phyloP scores from a whole-genome alignment of 2,888 invertebrate species.

The Criorhina ranunculi region DNA sequence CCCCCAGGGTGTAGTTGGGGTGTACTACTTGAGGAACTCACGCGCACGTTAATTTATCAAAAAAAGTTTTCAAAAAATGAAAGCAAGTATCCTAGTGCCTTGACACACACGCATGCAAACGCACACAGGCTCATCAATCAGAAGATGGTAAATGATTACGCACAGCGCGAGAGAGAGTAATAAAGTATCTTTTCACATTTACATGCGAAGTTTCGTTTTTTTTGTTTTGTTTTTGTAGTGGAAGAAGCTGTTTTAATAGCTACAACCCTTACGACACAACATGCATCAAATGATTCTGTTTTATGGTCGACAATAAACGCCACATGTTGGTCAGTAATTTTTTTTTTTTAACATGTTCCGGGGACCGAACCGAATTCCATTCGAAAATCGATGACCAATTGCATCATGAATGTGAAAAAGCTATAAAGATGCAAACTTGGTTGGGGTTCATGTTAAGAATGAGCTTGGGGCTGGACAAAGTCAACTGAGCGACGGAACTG shows the following conservation, averaged over 20 bases:
- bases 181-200: conserved; percentile 64
- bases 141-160: conserved; percentile 68
- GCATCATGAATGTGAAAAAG: not conserved
- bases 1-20: conserved; percentile 33
- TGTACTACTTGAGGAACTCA: conserved; percentile 18
- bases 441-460: not conserved
- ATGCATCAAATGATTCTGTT: conserved; percentile 29
- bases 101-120: conserved; percentile 2
- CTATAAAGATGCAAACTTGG: not conserved
- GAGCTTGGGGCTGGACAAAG: too few species aligned
- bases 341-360: not conserved
- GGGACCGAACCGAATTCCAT: not conserved
- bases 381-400: conserved; percentile 21
- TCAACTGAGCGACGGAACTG: too few species aligned
- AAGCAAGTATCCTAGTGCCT: conserved; percentile 30
- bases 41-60: conserved; percentile 56
- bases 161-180: conserved; percentile 60
- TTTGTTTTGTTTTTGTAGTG: not conserved
- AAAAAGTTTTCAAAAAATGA: conserved; percentile 41
- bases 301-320: conserved; percentile 39
- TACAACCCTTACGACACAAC: conserved; percentile 37
- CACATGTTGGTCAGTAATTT: conserved; percentile 44
- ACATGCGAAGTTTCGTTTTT: not conserved
- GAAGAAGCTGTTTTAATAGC: conserved; percentile 37
- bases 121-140: conserved; percentile 62